Percentiles rank a stretch among this genome's conserved stretches.
Evolutionary conservation across 2,888 invertebrate genomes (phyloP).

Genomic region (Pandemis cinnamomeana): DNA sequence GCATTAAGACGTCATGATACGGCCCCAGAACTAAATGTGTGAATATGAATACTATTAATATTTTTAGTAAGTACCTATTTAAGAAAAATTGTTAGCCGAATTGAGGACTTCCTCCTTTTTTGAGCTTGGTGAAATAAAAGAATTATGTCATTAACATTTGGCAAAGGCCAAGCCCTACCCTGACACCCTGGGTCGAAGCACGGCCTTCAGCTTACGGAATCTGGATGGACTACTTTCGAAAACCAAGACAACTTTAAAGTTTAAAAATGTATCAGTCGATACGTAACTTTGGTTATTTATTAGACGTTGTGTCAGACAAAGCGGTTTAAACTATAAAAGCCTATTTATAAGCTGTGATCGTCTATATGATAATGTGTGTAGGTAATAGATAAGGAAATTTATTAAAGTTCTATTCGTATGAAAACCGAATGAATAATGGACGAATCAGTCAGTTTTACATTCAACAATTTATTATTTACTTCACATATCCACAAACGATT

Average conservation of each 20-base stretch:
- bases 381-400: not conserved
- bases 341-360: not conserved
- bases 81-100: no score
- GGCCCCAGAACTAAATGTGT: no score
- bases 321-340: not conserved
- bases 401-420: no score
- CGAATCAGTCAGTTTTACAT: no score
- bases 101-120: no score
- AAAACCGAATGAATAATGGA: no score
- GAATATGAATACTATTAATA: no score
- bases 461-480: no score
- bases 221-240: constrained; percentile 80
- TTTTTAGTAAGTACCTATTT: no score
- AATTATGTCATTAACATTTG: constrained; percentile 7
- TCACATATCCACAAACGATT: no score
- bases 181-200: constrained; percentile 46
- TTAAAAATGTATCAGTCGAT: constrained; percentile 39
- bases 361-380: constrained; percentile 14
- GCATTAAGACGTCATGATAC: no score
- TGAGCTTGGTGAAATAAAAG: not conserved
- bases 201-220: constrained; percentile 70
- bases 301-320: constrained; percentile 26
- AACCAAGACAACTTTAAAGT: constrained; percentile 68
- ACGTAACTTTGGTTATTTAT: constrained; percentile 28
- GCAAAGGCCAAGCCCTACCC: constrained; percentile 28